phyloP scores from a whole-genome alignment of 2,797 vertebrate genomes.

The Halcyon smyrnensis region DNA sequence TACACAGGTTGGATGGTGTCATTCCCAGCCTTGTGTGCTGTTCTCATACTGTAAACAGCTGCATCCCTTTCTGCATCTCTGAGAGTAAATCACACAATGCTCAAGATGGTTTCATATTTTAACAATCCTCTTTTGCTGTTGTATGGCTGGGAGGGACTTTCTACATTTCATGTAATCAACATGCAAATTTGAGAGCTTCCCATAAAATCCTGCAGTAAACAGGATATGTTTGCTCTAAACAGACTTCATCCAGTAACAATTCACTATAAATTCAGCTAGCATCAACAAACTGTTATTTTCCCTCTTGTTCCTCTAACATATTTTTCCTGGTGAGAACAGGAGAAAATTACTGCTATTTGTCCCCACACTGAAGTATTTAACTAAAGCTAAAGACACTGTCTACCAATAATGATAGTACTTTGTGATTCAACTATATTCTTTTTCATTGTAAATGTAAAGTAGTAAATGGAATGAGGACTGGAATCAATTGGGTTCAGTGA shows the following conservation, averaged over 20 bases:
- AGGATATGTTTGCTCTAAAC: constrained; percentile 21
- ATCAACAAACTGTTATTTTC: neutral
- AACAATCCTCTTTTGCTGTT: neutral
- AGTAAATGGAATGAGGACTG: neutral
- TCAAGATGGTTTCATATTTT: neutral
- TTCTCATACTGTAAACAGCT: neutral
- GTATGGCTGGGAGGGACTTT: neutral
- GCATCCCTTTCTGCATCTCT: neutral
- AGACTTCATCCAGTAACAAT: constrained; percentile 34
- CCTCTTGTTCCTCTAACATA: neutral
- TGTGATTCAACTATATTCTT: neutral
- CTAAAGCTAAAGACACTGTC: neutral
- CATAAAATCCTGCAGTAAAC: constrained; percentile 45
- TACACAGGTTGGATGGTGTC: neutral
- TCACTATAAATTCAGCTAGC: constrained; percentile 14
- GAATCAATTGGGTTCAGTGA: neutral
- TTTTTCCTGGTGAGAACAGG: neutral
- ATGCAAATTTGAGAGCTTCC: constrained; percentile 37
- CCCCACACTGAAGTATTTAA: neutral
- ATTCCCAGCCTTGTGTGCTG: neutral
- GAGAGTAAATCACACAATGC: neutral
- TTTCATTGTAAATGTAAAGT: neutral
- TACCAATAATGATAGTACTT: neutral
- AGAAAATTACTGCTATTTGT: neutral
- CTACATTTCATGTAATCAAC: constrained; percentile 26